A percentile compares a stretch with the other conserved stretches of the same genome.
These are phyloP conservation scores for Cromileptes altivelis DNA, from an alignment of 2,113 vertebrate genomes.

Conservation along the genomic window DNA sequence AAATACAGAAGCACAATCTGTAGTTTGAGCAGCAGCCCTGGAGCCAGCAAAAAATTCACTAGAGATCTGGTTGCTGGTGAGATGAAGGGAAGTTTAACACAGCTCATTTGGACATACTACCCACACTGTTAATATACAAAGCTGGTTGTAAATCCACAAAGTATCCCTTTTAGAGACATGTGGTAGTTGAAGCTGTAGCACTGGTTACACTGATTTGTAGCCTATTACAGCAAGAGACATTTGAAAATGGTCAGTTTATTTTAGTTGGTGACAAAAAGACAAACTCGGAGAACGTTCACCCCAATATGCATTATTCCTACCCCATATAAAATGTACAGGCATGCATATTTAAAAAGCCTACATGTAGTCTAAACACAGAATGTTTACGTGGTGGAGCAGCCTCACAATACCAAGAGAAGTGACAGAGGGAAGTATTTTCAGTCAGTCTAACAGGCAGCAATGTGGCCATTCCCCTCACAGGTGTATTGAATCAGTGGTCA, in stretches of 20 bases:
- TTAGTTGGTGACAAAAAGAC: constrained; percentile 15
- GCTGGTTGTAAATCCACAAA: too few species aligned
- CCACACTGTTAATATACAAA: too few species aligned
- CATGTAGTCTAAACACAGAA: constrained; percentile 3
- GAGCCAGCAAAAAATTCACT: too few species aligned
- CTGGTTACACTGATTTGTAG: not conserved
- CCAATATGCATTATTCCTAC: constrained; percentile 19
- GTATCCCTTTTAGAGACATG: not conserved
- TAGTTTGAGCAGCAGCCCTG: too few species aligned
- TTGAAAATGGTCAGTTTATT: constrained; percentile 53
- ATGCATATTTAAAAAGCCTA: constrained; percentile 4
- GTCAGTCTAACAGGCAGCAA: constrained; percentile 43
- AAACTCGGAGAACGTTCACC: constrained; percentile 9
- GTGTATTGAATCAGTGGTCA: constrained; percentile 26
- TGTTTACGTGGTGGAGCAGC: constrained; percentile 31
- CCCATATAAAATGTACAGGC: constrained; percentile 33
- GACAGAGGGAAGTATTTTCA: constrained; percentile 44
- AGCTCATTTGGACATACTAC: too few species aligned
- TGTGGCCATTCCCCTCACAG: constrained; percentile 2
- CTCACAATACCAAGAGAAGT: not conserved
- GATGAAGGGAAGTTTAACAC: too few species aligned
- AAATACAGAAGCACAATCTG: too few species aligned
- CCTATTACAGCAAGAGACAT: not conserved
- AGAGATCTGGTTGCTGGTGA: too few species aligned
- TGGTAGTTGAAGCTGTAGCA: not conserved